phyloP scores from a whole-genome alignment of 2,113 vertebrate genomes.

The Columba janthina region DNA sequence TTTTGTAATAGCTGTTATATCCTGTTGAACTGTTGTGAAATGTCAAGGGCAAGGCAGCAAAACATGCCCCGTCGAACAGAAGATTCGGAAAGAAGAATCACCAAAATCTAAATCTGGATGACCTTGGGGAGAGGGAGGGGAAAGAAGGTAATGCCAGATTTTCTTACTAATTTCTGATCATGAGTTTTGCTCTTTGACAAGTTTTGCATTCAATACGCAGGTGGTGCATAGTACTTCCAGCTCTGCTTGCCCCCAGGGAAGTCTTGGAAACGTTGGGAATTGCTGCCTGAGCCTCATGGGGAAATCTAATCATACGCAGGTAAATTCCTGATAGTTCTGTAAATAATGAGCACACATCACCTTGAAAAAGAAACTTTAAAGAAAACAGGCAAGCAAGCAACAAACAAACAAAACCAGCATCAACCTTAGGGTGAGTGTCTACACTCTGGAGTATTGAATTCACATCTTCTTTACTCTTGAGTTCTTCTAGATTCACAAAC shows the following conservation, averaged over 20 bases:
- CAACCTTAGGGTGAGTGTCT: not conserved
- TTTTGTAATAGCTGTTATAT: not conserved
- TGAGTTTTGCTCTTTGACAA: not conserved
- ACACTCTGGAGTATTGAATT: not conserved
- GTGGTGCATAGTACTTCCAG: not conserved
- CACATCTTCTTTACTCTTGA: not conserved
- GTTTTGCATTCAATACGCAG: not conserved
- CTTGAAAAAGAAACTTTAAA: not conserved
- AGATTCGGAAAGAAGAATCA: not conserved
- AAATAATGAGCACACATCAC: not conserved
- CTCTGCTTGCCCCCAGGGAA: not conserved
- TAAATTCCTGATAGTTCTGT: not conserved
- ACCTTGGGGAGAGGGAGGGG: not conserved
- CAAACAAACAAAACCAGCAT: not conserved
- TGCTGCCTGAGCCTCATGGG: not conserved
- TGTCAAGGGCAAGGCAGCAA: not conserved
- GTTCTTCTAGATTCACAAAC: not conserved
- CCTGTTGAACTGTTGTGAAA: not conserved
- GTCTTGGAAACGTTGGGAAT: not conserved
- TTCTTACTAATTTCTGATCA: not conserved
- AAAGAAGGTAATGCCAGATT: not conserved
- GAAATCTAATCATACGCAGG: not conserved
- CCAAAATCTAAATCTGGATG: not conserved
- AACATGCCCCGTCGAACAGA: not conserved
- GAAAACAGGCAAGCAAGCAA: not conserved